phyloP scores from a whole-genome alignment of 2,113 vertebrate genomes.

The Gavialis gangeticus region DNA sequence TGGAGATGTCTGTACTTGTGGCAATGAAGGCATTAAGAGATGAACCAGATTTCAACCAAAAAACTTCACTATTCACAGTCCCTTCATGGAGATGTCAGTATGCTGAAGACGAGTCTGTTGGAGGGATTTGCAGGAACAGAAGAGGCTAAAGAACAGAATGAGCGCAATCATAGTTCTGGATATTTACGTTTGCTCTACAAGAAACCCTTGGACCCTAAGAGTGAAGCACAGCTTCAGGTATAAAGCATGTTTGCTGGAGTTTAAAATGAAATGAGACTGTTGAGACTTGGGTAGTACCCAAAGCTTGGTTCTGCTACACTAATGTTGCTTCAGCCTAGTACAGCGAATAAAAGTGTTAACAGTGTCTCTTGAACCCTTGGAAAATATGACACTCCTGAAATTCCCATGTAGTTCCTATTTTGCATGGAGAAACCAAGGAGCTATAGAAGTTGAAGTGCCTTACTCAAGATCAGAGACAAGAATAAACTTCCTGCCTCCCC shows the following conservation, averaged over 20 bases:
- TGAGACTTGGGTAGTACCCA: background rate
- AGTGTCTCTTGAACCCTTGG: background rate
- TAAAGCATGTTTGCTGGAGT: background rate
- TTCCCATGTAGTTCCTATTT: background rate
- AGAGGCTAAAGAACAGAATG: slow-evolving; percentile 88
- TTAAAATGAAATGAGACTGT: background rate
- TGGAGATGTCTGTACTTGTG: background rate
- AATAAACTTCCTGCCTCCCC: slow-evolving; percentile 25
- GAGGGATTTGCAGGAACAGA: slow-evolving; percentile 94
- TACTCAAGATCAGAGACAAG: slow-evolving; percentile 30
- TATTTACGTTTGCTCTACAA: slow-evolving; percentile 93
- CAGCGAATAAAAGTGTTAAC: background rate
- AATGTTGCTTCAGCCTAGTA: background rate
- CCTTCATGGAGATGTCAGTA: slow-evolving; percentile 91
- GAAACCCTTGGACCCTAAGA: slow-evolving; percentile 94
- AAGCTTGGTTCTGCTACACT: background rate
- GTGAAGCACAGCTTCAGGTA: slow-evolving; percentile 95
- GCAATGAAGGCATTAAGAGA: background rate
- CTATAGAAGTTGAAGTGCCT: background rate
- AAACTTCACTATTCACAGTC: slow-evolving; percentile 79
- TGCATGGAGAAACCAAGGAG: slow-evolving; percentile 6
- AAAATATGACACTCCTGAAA: background rate
- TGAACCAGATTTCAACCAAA: background rate
- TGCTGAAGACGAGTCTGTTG: slow-evolving; percentile 90
- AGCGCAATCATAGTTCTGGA: slow-evolving; percentile 82